Evolutionary conservation across 2,113 vertebrate species (phyloP).

Genomic region (Carettochelys insculpta): DNA sequence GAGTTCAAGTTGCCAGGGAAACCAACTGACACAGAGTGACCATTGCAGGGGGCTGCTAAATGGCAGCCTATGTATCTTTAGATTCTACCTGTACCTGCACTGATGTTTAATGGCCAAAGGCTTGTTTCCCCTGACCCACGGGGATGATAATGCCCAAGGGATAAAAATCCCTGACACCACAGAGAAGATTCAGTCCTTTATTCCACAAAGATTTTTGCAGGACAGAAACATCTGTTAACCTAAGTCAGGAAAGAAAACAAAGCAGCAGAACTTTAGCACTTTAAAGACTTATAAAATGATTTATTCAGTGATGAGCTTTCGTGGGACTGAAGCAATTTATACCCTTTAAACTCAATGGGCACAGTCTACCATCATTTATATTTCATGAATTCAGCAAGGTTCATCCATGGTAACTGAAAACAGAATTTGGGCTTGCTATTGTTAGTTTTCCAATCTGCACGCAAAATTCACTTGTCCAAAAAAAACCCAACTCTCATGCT

Average conservation of each 20-base stretch:
- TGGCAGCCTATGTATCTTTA: too few species aligned
- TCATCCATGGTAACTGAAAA: background rate
- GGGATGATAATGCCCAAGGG: too few species aligned
- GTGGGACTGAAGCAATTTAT: background rate
- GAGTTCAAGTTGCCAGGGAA: too few species aligned
- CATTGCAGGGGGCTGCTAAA: too few species aligned
- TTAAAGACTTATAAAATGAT: too few species aligned
- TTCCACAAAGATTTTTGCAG: background rate
- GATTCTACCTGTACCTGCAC: too few species aligned
- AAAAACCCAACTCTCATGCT: background rate
- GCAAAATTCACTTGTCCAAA: background rate
- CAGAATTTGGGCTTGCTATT: background rate
- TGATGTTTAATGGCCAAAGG: too few species aligned
- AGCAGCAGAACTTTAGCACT: too few species aligned
- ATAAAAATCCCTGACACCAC: too few species aligned
- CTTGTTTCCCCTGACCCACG: too few species aligned
- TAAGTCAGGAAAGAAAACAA: background rate
- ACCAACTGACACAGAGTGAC: too few species aligned
- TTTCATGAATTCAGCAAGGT: background rate
- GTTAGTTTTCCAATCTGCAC: background rate
- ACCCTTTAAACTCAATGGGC: background rate
- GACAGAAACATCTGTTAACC: background rate
- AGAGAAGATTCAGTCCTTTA: constrained; percentile 13
- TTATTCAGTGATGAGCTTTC: too few species aligned
- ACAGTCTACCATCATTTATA: background rate